Conservation (phyloP, 2,797 vertebrate species). For the Arnoldichthys spilopterus region DNA sequence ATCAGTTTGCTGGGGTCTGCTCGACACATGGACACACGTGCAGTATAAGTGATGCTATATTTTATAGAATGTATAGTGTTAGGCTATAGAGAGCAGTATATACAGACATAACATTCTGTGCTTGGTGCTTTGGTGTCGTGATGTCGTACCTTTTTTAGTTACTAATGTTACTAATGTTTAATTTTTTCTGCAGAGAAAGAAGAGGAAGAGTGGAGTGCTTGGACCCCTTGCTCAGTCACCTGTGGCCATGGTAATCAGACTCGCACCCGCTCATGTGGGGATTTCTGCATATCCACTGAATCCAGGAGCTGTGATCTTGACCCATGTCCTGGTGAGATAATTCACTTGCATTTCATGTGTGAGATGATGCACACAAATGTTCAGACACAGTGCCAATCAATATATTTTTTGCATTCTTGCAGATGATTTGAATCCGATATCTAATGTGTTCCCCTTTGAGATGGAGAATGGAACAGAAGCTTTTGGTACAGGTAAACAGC, state of each 20-base stretch:
- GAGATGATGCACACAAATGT: neutral
- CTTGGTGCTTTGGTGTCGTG: neutral
- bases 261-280: slow-evolving; percentile 87
- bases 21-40: too few species aligned
- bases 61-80: too few species aligned
- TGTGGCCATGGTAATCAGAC: slow-evolving; percentile 86
- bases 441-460: slow-evolving; percentile 76
- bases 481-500: slow-evolving; percentile 78
- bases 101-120: too few species aligned
- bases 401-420: slow-evolving; percentile 36
- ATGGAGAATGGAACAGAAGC: slow-evolving; percentile 84
- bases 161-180: neutral
- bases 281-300: slow-evolving; percentile 86
- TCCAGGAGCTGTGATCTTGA: slow-evolving; percentile 83
- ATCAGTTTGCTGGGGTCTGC: too few species aligned
- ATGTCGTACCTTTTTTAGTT: neutral
- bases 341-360: neutral
- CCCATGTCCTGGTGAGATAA: slow-evolving; percentile 82
- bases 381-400: neutral
- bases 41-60: too few species aligned
- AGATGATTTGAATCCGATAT: slow-evolving; percentile 77
- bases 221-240: slow-evolving; percentile 88
- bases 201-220: slow-evolving; percentile 87
- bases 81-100: too few species aligned
- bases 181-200: slow-evolving; percentile 79